Evolutionary conservation across 2,797 vertebrate genomes (phyloP).

Genomic region (Capromys pilorides): DNA sequence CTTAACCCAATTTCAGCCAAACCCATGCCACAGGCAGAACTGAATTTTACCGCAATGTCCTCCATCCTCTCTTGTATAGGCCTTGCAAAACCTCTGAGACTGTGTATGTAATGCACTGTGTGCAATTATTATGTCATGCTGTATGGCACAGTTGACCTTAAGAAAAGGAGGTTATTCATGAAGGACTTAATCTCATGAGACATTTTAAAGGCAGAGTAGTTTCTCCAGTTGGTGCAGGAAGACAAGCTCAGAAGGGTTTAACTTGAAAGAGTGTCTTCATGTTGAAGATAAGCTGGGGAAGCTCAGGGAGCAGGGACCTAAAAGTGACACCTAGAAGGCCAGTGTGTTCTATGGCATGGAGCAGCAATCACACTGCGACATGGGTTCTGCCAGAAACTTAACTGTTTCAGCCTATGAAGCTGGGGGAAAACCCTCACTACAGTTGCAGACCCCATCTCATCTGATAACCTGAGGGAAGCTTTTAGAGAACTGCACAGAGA

Average conservation of each 20-base stretch:
- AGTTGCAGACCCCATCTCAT: neutral
- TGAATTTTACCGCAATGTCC: too few relatives aligned
- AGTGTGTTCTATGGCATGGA: neutral
- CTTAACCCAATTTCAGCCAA: neutral
- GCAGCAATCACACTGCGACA: fast-evolving
- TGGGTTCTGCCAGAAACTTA: neutral
- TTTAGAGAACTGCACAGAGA: neutral
- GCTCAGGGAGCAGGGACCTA: neutral
- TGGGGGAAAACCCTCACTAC: neutral
- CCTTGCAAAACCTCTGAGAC: neutral
- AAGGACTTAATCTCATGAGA: neutral
- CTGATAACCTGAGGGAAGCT: neutral
- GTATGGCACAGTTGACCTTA: neutral
- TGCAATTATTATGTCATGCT: neutral
- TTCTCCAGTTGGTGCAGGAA: neutral
- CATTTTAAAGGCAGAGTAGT: neutral
- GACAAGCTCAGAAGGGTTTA: neutral
- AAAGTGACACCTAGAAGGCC: neutral
- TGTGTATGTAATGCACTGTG: neutral
- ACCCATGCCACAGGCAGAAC: neutral
- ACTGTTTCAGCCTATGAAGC: neutral
- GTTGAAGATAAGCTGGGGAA: neutral
- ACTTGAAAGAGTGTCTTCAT: neutral
- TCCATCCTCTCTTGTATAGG: fast-evolving
- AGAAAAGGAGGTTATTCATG: neutral